phyloP scores from a whole-genome alignment of 2,113 vertebrate genomes.

The Mandrillus leucophaeus region DNA sequence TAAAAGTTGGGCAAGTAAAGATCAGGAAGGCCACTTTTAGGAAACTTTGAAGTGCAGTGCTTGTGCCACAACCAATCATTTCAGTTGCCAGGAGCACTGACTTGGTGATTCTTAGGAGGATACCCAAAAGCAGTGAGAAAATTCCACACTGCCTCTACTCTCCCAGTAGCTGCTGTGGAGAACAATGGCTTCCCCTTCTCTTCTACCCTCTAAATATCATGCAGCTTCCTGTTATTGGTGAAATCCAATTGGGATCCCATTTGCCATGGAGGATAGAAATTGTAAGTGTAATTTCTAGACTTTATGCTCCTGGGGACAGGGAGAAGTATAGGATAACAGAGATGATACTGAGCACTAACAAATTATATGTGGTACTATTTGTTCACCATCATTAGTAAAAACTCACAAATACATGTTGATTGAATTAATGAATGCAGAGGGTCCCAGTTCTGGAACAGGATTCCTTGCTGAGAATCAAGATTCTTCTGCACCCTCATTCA shows the following conservation, averaged over 20 bases:
- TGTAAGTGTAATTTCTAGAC: not conserved
- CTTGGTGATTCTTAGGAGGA: not conserved
- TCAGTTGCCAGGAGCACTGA: not conserved
- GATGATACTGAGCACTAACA: not conserved
- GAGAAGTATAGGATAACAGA: not conserved
- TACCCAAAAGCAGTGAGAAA: not conserved
- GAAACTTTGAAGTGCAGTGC: not conserved
- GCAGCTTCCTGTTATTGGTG: not conserved
- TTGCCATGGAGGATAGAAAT: not conserved
- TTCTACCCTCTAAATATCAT: not conserved
- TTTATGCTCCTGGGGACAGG: not conserved
- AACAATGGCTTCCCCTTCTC: not conserved
- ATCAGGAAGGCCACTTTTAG: not conserved
- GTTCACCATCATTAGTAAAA: not conserved
- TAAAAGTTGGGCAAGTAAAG: not conserved
- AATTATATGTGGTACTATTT: not conserved
- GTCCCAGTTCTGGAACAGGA: not conserved
- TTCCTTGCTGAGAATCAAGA: not conserved
- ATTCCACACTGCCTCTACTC: not conserved
- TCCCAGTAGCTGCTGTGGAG: not conserved
- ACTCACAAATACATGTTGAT: not conserved
- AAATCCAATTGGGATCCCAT: not conserved
- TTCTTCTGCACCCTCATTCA: not conserved
- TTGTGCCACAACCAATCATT: not conserved
- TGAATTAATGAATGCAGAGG: not conserved